These are phyloP conservation scores for Lates calcarifer DNA, from an alignment of 2,113 vertebrate species.

Conservation along the genomic window DNA sequence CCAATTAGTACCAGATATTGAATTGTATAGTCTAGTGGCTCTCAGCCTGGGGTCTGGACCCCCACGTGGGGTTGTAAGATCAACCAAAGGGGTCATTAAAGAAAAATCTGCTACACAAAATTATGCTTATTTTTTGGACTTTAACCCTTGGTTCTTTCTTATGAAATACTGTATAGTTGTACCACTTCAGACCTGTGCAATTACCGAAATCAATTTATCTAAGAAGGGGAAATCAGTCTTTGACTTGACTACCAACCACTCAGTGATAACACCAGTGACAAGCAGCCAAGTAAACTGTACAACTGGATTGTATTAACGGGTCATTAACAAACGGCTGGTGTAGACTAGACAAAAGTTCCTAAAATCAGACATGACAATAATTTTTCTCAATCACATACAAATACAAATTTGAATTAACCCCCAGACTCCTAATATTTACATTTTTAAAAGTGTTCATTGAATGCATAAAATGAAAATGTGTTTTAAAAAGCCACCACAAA, in stretches of 20 bases:
- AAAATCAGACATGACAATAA: not conserved
- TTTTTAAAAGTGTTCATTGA: too few species aligned
- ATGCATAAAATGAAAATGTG: not conserved
- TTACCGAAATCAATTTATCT: not conserved
- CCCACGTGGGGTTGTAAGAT: not conserved
- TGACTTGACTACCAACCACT: not conserved
- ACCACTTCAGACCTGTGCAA: not conserved
- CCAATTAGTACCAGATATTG: slow-evolving; percentile 1
- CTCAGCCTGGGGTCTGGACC: not conserved
- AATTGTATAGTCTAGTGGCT: not conserved
- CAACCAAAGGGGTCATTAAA: not conserved
- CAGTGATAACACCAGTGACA: not conserved
- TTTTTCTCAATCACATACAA: not conserved
- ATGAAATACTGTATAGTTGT: not conserved
- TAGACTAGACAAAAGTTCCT: not conserved
- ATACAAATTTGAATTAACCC: too few species aligned
- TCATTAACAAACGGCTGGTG: not conserved
- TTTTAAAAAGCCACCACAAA: not conserved
- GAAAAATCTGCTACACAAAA: not conserved
- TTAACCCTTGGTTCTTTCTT: not conserved
- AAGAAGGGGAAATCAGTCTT: not conserved
- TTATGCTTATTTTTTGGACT: too few species aligned
- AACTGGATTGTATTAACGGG: not conserved
- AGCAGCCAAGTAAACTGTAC: not conserved
- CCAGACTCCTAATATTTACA: too few species aligned